Percentiles rank a stretch among this genome's conserved stretches.
phyloP scores from a whole-genome alignment of 2,113 vertebrate species.

The Lepus timidus region DNA sequence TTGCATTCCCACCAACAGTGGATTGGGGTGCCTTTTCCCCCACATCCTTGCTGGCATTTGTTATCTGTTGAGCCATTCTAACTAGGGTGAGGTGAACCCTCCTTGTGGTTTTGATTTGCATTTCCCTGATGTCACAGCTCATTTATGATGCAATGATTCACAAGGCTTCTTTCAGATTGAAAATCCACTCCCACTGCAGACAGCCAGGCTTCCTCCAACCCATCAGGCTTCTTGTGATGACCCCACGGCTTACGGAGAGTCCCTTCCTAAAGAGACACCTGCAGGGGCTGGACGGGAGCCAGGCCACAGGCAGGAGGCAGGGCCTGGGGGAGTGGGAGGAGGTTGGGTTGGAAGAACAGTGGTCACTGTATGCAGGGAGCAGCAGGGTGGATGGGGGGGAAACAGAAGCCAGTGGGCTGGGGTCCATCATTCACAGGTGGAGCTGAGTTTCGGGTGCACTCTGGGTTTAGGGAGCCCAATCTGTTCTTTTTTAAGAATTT shows the following conservation, averaged over 20 bases:
- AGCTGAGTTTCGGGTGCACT: background rate
- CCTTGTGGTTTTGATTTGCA: too few relatives aligned
- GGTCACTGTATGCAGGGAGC: background rate
- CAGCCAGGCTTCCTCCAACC: too few relatives aligned
- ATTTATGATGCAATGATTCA: background rate
- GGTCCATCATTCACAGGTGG: background rate
- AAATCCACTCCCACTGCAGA: too few relatives aligned
- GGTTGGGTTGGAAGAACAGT: background rate
- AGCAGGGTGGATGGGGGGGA: background rate
- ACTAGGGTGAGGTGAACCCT: too few relatives aligned
- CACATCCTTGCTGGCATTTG: too few relatives aligned
- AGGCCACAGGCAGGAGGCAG: rapidly evolving
- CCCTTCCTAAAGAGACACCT: background rate
- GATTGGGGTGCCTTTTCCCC: too few relatives aligned
- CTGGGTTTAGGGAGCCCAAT: too few relatives aligned
- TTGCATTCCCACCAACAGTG: too few relatives aligned
- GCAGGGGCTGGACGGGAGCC: too few relatives aligned
- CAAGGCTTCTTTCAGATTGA: background rate
- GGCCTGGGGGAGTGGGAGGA: background rate
- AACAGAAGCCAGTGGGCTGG: background rate
- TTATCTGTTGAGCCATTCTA: too few relatives aligned
- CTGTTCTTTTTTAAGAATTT: background rate
- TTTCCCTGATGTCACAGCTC: background rate
- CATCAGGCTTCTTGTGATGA: background rate
- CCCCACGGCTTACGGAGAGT: background rate